These are phyloP conservation scores for Oxyscelio sp. DNA, from an alignment of 2,888 invertebrate genomes.

Conservation along the genomic window DNA sequence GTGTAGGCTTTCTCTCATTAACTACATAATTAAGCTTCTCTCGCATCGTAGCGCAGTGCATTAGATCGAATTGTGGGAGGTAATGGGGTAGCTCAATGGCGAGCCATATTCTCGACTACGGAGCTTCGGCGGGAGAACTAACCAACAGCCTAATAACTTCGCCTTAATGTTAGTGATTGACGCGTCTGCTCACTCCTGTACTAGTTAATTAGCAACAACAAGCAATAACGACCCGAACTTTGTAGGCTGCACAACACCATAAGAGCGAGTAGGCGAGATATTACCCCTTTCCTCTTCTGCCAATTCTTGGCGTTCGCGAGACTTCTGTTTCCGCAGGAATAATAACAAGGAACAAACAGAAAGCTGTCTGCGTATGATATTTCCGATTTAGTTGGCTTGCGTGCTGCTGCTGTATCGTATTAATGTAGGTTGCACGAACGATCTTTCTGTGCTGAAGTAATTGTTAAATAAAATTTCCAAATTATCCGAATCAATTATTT, in stretches of 20 bases:
- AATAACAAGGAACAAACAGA: slow-evolving; percentile 67
- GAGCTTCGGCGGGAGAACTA: slow-evolving; percentile 82
- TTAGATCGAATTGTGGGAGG: slow-evolving; percentile 87
- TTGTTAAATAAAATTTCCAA: too few species aligned
- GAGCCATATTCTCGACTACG: slow-evolving; percentile 77
- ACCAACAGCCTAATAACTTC: slow-evolving; percentile 87
- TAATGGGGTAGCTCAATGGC: slow-evolving; percentile 86
- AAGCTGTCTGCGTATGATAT: slow-evolving; percentile 75
- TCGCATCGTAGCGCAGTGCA: slow-evolving; percentile 84
- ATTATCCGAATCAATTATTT: too few species aligned
- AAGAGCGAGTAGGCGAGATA: slow-evolving; percentile 58
- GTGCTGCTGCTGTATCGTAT: slow-evolving; percentile 28
- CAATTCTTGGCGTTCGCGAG: slow-evolving; percentile 55
- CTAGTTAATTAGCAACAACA: slow-evolving; percentile 88
- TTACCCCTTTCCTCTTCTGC: slow-evolving; percentile 44
- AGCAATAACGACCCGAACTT: slow-evolving; percentile 83
- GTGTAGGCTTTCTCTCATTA: slow-evolving; percentile 84
- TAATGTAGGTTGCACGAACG: too few species aligned
- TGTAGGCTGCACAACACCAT: slow-evolving; percentile 67
- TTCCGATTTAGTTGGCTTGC: slow-evolving; percentile 68
- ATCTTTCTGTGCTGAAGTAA: too few species aligned
- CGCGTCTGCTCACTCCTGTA: slow-evolving; percentile 84
- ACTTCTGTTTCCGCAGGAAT: slow-evolving; percentile 67
- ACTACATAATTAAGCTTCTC: slow-evolving; percentile 87
- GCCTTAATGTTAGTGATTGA: slow-evolving; percentile 86